These are phyloP conservation scores for Thera obeliscata DNA, from an alignment of 2,888 invertebrate species.

Conservation along the genomic window DNA sequence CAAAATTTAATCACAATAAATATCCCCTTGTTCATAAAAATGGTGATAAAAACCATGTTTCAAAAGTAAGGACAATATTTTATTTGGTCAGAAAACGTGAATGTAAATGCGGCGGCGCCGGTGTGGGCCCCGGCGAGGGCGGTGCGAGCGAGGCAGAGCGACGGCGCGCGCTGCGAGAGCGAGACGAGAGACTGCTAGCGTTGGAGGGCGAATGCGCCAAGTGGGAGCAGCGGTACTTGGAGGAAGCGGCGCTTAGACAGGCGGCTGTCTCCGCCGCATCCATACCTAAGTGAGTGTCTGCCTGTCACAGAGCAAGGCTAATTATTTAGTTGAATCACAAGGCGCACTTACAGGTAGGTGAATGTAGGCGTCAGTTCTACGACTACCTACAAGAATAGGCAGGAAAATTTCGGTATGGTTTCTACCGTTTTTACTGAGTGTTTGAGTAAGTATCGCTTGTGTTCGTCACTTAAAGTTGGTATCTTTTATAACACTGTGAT, in stretches of 20 bases:
- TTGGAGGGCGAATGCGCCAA: conserved; percentile 92
- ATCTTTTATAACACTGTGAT: too few relatives aligned
- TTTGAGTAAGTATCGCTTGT: too few relatives aligned
- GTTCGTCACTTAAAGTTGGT: too few relatives aligned
- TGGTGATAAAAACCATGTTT: too few relatives aligned
- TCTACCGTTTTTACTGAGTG: too few relatives aligned
- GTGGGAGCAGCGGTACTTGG: conserved; percentile 94
- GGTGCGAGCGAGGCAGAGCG: conserved; percentile 78
- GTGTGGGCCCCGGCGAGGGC: conserved; percentile 54
- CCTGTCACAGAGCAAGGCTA: neutral
- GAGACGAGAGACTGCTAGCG: conserved; percentile 79
- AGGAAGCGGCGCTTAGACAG: conserved; percentile 91
- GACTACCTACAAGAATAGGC: too few relatives aligned
- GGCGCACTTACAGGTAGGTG: too few relatives aligned
- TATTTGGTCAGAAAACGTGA: conserved; percentile 59
- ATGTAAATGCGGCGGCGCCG: conserved; percentile 62
- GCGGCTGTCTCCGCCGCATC: conserved; percentile 93
- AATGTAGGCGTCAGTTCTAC: too few relatives aligned
- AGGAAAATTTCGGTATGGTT: too few relatives aligned
- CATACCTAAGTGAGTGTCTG: conserved; percentile 86
- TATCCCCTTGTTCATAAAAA: too few relatives aligned
- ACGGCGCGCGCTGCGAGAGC: conserved; percentile 74
- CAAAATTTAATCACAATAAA: too few relatives aligned
- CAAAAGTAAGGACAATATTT: neutral
- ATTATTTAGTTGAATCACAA: too few relatives aligned